Conservation (phyloP, 2,113 vertebrate species). For the Amphilophus citrinellus region DNA sequence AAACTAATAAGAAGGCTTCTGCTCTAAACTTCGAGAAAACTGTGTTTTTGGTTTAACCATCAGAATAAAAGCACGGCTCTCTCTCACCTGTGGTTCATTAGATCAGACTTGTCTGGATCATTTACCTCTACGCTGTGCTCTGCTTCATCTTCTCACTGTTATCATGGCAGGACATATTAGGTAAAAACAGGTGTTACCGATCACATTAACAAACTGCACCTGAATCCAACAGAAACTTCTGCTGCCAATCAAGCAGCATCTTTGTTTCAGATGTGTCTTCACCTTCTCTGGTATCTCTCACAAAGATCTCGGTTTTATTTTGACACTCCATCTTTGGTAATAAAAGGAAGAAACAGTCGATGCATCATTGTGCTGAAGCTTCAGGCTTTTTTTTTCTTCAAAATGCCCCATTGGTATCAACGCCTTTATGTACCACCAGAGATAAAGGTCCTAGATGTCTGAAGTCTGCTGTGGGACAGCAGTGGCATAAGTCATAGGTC, state of each 20-base stretch:
- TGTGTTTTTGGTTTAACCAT: no score
- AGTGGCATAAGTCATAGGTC: background rate
- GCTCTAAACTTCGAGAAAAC: no score
- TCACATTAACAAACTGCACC: background rate
- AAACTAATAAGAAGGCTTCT: background rate
- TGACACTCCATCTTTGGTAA: background rate
- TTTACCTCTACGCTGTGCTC: background rate
- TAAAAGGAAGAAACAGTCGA: background rate
- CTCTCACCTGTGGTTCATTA: background rate
- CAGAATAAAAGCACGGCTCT: background rate
- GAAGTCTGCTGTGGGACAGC: background rate
- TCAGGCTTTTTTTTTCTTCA: background rate
- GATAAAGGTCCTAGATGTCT: background rate
- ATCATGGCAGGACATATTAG: background rate
- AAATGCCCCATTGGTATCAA: background rate
- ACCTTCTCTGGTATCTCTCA: background rate
- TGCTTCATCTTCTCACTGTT: background rate
- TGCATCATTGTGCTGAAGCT: background rate
- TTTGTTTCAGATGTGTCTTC: background rate
- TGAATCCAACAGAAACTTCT: background rate
- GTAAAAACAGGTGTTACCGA: background rate
- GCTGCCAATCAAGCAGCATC: background rate
- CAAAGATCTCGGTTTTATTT: background rate
- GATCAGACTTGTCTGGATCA: background rate
- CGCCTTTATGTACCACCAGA: background rate